Evolutionary conservation across 1,140 invertebrate genomes (phyloP).

Genomic region (Charaxes varanes): DNA sequence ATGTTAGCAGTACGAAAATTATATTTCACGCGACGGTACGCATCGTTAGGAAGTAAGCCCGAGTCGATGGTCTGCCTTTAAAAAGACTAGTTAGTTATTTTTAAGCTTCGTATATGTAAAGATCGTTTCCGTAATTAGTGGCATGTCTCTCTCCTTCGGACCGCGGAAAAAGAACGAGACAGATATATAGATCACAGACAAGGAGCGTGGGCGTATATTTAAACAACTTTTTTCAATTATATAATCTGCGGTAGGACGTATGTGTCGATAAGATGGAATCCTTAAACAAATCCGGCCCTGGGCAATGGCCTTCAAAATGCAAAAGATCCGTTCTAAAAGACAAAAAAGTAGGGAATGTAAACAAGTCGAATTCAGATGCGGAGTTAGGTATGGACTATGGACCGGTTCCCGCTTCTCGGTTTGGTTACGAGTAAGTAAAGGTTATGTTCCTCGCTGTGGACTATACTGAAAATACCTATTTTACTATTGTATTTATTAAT

Average conservation of each 20-base stretch:
- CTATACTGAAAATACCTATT: constrained; percentile 50
- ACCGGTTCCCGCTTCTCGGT: constrained; percentile 4
- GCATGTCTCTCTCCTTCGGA: constrained; percentile 52
- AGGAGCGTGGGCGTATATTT: too few species aligned
- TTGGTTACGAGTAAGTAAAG: constrained; percentile 10
- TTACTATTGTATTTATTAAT: constrained; percentile 62
- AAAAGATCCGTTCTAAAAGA: background rate
- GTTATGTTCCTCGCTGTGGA: constrained; percentile 34
- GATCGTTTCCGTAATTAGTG: constrained; percentile 49
- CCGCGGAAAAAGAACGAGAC: constrained; percentile 16
- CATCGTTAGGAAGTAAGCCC: constrained; percentile 21
- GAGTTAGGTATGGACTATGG: background rate
- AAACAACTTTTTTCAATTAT: too few species aligned
- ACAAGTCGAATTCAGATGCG: too few species aligned
- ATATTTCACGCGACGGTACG: constrained; percentile 38
- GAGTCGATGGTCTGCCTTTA: constrained; percentile 56
- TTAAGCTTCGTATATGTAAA: constrained; percentile 61
- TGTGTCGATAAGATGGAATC: background rate
- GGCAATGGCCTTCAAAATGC: constrained; percentile 29
- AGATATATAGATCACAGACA: constrained; percentile 18
- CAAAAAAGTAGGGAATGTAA: too few species aligned
- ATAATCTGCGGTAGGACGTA: too few species aligned
- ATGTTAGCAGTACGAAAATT: constrained; percentile 71
- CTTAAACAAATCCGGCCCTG: constrained; percentile 26
- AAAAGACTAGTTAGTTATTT: constrained; percentile 69